Evolutionary conservation across 2,888 invertebrate genomes (phyloP).

Genomic region (Patella ulyssiponensis): DNA sequence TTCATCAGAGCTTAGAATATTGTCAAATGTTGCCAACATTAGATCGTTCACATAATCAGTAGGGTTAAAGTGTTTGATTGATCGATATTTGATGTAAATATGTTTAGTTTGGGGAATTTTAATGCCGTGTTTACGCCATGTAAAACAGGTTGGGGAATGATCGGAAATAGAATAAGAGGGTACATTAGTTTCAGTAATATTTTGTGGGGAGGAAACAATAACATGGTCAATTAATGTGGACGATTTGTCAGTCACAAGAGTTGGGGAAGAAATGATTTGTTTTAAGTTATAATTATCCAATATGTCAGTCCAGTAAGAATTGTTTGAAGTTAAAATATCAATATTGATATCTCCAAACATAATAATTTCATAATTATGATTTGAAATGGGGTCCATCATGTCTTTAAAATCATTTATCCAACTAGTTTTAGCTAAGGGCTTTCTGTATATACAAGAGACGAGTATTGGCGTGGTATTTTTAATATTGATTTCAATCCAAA

Average conservation of each 20-base stretch:
- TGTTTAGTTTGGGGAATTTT: neutral
- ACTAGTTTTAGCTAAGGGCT: neutral
- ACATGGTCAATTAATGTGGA: neutral
- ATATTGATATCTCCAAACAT: neutral
- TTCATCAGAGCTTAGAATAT: neutral
- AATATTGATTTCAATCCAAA: neutral
- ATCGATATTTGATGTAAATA: conserved; percentile 4
- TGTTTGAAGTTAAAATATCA: neutral
- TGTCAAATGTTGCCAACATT: neutral
- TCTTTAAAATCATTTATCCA: neutral
- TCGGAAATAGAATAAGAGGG: neutral
- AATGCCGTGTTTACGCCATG: neutral
- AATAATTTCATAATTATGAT: neutral
- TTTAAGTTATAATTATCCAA: neutral
- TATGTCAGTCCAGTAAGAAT: neutral
- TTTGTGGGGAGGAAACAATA: neutral
- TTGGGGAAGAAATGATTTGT: neutral
- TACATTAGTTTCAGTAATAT: neutral
- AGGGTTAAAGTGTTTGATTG: neutral
- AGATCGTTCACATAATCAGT: neutral
- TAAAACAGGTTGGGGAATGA: neutral
- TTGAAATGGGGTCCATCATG: neutral
- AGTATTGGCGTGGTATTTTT: neutral
- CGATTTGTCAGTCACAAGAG: neutral
- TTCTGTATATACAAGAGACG: too few relatives aligned